A percentile compares a stretch with the other conserved stretches of the same genome.
phyloP scores from a whole-genome alignment of 2,113 vertebrate species.

The Pithys albifrons region DNA sequence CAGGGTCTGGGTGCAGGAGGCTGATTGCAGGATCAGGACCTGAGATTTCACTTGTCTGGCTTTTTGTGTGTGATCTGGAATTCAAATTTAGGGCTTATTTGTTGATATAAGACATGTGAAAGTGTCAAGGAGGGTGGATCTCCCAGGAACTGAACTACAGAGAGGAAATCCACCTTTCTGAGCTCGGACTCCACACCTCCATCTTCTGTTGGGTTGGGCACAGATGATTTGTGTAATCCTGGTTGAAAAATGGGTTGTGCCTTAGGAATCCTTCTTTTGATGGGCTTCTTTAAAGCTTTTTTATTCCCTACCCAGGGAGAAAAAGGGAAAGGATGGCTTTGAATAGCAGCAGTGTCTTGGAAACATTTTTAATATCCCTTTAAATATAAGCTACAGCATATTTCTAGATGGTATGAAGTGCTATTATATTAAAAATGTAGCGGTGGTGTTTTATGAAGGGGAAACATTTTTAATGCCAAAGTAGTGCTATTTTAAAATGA shows the following conservation, averaged over 20 bases:
- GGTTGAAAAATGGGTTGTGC: neutral
- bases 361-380: slow-evolving; percentile 22
- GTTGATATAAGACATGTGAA: neutral
- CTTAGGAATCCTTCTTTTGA: neutral
- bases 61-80: neutral
- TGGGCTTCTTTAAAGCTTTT: neutral
- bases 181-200: neutral
- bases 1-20: neutral
- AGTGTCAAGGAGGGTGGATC: neutral
- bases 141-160: neutral
- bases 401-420: neutral
- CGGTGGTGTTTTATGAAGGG: slow-evolving; percentile 29
- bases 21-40: neutral
- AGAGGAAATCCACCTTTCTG: neutral
- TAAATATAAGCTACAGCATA: neutral
- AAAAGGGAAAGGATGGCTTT: neutral
- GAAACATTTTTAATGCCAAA: slow-evolving; percentile 45
- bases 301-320: neutral
- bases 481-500: slow-evolving; percentile 34
- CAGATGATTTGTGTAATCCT: neutral
- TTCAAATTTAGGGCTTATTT: neutral
- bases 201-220: neutral
- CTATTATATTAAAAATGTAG: slow-evolving; percentile 34
- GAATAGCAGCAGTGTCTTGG: neutral
- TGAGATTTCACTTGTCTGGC: neutral